These are phyloP conservation scores for Lepidurus packardi DNA, from an alignment of 1,140 invertebrate species.

Conservation along the genomic window DNA sequence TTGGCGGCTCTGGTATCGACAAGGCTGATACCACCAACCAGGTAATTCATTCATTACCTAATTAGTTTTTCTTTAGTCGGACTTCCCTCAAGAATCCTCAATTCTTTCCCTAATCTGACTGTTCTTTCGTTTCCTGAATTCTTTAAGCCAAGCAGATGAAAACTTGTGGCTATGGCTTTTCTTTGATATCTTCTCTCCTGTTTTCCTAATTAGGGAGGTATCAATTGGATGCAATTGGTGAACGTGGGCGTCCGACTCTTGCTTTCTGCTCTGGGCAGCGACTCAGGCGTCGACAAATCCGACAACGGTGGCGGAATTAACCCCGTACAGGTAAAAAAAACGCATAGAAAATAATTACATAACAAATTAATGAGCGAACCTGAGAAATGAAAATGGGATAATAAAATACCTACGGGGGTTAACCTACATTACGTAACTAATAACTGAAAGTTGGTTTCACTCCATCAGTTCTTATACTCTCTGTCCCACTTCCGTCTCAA, in stretches of 20 bases:
- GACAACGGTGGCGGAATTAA: conserved; percentile 28
- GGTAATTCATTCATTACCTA: background rate
- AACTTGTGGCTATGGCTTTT: background rate
- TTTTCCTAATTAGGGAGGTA: conserved; percentile 30
- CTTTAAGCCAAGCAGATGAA: background rate
- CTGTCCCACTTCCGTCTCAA: conserved; percentile 15
- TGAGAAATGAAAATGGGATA: background rate
- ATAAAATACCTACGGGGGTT: conserved; percentile 14
- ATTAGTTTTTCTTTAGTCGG: background rate
- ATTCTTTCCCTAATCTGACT: background rate
- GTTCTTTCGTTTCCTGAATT: background rate
- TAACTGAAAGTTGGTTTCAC: conserved; percentile 23
- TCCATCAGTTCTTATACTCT: conserved; percentile 18
- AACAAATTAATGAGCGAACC: background rate
- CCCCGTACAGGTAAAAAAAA: conserved; percentile 7
- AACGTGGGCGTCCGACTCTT: conserved; percentile 33
- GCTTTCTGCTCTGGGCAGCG: conserved; percentile 32
- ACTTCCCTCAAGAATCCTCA: background rate
- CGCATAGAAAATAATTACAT: background rate
- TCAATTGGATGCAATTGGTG: conserved; percentile 35
- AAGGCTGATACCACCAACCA: conserved; percentile 32
- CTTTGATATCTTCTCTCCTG: conserved; percentile 10
- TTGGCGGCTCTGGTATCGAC: conserved; percentile 32
- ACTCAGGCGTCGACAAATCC: conserved; percentile 31
- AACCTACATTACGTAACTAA: background rate